Evolutionary conservation across 2,797 vertebrate genomes (phyloP).

Genomic region (Aldrovandia affinis): DNA sequence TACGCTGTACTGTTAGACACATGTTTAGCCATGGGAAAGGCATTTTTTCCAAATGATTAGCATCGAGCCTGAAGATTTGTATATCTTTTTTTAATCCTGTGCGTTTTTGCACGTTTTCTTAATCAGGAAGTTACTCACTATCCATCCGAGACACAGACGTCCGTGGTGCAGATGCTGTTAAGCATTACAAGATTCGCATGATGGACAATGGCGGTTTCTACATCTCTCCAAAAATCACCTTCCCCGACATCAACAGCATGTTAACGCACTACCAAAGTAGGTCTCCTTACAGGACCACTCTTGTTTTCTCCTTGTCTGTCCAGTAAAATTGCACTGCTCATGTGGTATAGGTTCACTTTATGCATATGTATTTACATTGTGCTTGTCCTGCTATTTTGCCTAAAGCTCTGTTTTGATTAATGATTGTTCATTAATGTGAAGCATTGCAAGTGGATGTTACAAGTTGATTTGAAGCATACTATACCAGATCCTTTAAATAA

Average conservation of each 20-base stretch:
- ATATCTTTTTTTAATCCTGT: not conserved
- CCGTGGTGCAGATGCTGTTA: constrained; percentile 81
- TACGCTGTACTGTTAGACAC: not conserved
- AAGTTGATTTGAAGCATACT: not conserved
- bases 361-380: not conserved
- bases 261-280: constrained; percentile 95
- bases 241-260: constrained; percentile 82
- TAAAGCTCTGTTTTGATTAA: not conserved
- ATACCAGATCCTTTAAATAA: too few species aligned
- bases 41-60: not conserved
- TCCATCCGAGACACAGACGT: constrained; percentile 86
- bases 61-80: not conserved
- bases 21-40: not conserved
- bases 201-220: constrained; percentile 93
- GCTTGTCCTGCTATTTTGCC: not conserved
- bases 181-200: constrained; percentile 96
- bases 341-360: not conserved
- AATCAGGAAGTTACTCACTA: constrained; percentile 88
- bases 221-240: constrained; percentile 94
- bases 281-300: constrained; percentile 45
- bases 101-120: constrained; percentile 17
- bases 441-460: not conserved
- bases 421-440: not conserved
- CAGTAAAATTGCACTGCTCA: not conserved
- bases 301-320: not conserved